These are phyloP conservation scores for Cnemophilus loriae DNA, from an alignment of 2,113 vertebrate species.

Conservation along the genomic window DNA sequence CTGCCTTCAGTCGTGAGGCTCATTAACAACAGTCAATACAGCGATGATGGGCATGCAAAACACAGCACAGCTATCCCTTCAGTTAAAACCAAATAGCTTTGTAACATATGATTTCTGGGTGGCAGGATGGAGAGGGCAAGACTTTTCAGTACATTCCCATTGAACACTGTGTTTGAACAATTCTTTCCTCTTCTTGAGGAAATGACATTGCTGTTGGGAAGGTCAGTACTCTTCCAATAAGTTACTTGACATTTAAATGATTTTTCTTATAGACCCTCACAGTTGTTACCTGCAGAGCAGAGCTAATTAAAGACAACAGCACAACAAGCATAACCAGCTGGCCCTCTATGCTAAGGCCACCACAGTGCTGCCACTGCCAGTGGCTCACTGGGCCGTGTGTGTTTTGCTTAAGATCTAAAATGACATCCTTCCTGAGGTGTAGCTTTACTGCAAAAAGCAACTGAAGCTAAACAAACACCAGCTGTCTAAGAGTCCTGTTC, in stretches of 20 bases:
- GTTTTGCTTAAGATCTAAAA: background rate
- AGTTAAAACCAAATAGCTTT: background rate
- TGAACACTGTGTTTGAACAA: background rate
- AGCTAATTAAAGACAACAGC: background rate
- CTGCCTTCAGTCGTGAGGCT: background rate
- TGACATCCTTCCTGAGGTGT: background rate
- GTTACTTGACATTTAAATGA: background rate
- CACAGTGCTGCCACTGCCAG: background rate
- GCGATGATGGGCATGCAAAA: background rate
- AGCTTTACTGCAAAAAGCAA: background rate
- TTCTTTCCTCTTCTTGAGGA: background rate
- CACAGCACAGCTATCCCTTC: background rate
- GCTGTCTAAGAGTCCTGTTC: background rate
- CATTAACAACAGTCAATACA: background rate
- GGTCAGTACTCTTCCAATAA: background rate
- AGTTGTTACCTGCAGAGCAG: background rate
- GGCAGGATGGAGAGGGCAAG: background rate
- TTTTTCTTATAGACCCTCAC: background rate
- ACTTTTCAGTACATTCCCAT: background rate
- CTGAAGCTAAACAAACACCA: background rate
- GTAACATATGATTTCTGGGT: background rate
- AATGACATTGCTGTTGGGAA: background rate
- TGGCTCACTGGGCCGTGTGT: background rate
- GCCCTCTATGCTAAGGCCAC: background rate
- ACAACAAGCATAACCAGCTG: background rate